Conservation (phyloP, 2,113 vertebrate species). For the Stegostoma tigrinum region DNA sequence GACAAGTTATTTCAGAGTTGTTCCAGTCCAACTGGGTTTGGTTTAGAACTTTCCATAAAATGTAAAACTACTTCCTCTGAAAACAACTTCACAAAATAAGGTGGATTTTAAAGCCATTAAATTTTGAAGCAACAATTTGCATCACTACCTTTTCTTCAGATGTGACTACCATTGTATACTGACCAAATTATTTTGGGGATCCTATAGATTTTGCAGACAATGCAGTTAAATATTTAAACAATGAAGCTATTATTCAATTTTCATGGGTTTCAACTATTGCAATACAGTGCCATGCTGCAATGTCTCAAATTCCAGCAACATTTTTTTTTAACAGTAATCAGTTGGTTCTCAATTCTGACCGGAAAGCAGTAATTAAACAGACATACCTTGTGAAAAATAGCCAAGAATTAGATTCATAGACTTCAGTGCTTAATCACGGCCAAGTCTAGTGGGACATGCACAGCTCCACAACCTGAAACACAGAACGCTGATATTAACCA, state of each 20-base stretch:
- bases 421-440: background rate
- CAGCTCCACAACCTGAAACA: slow-evolving; percentile 5
- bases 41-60: background rate
- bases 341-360: background rate
- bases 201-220: background rate
- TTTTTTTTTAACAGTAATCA: background rate
- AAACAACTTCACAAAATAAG: background rate
- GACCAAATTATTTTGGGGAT: background rate
- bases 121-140: background rate
- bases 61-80: background rate
- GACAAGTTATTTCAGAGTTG: background rate
- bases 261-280: background rate
- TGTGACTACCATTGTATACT: background rate
- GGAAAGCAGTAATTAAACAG: background rate
- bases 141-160: background rate
- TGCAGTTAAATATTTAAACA: background rate
- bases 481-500: background rate
- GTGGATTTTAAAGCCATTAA: background rate
- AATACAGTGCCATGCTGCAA: background rate
- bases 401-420: background rate
- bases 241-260: background rate
- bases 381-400: slow-evolving; percentile 13
- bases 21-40: background rate
- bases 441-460: background rate
- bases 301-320: background rate